phyloP scores from a whole-genome alignment of 2,797 vertebrate species.

The Mormyrus proboscirostris region DNA sequence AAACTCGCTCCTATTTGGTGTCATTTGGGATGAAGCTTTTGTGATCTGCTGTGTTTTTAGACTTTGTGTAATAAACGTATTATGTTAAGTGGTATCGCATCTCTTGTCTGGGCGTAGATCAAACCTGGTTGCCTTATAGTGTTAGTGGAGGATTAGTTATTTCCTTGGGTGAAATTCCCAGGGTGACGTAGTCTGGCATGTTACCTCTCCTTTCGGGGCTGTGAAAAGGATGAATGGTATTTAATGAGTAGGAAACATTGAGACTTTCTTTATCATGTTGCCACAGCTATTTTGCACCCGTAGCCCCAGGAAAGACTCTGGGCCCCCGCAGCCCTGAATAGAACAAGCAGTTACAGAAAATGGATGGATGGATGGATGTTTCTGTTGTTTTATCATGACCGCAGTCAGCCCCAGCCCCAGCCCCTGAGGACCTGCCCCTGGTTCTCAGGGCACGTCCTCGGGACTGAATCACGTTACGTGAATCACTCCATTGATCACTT shows the following conservation, averaged over 20 bases:
- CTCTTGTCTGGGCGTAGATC: neutral
- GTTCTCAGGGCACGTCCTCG: neutral
- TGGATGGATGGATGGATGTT: neutral
- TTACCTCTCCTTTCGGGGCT: neutral
- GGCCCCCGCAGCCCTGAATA: neutral
- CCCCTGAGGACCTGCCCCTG: neutral
- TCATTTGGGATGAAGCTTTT: neutral
- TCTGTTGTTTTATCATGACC: neutral
- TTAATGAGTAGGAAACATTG: neutral
- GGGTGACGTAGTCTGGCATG: neutral
- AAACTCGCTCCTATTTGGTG: neutral
- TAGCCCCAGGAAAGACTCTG: neutral
- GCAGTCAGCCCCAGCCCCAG: neutral
- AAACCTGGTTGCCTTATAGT: neutral
- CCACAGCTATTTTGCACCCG: neutral
- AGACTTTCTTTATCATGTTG: neutral
- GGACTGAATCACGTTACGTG: neutral
- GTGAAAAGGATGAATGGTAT: neutral
- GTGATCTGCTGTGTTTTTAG: neutral
- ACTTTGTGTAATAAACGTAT: neutral
- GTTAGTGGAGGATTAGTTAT: neutral
- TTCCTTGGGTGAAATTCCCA: neutral
- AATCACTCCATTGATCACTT: neutral
- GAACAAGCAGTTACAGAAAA: neutral
- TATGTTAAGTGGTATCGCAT: neutral